Conservation (phyloP, 1,140 invertebrate species). For the Acyrthosiphon pisum region DNA sequence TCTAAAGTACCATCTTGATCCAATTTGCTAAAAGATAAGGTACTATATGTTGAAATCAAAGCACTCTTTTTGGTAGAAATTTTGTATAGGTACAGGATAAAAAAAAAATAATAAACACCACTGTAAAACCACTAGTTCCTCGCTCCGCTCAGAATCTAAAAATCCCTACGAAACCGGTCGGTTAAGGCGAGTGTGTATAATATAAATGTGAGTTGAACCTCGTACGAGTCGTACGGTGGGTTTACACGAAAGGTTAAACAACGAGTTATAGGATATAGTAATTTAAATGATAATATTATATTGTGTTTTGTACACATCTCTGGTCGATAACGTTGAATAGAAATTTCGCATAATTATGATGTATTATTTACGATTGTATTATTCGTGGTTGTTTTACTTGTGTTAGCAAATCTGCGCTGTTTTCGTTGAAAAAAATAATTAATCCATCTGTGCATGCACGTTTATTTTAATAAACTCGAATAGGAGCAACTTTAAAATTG, state of each 20-base stretch:
- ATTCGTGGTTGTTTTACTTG: neutral
- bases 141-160: too few relatives aligned
- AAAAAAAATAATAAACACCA: too few relatives aligned
- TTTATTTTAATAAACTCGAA: neutral
- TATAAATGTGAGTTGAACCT: neutral
- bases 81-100: too few relatives aligned
- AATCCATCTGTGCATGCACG: neutral
- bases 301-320: neutral
- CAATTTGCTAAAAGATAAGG: too few relatives aligned
- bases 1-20: too few relatives aligned
- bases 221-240: too few relatives aligned
- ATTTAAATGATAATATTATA: neutral
- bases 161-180: slow-evolving; percentile 24
- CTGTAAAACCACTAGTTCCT: too few relatives aligned
- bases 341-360: neutral
- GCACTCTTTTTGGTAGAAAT: too few relatives aligned
- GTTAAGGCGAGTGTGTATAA: neutral
- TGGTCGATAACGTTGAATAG: neutral
- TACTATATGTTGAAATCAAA: too few relatives aligned
- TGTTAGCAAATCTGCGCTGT: neutral
- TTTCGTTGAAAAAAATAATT: neutral
- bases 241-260: slow-evolving; percentile 22
- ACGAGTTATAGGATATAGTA: neutral
- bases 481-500: neutral
- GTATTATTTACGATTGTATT: slow-evolving; percentile 5